These are phyloP conservation scores for Alexandromys oeconomus DNA, from an alignment of 2,797 vertebrate species.

Conservation along the genomic window DNA sequence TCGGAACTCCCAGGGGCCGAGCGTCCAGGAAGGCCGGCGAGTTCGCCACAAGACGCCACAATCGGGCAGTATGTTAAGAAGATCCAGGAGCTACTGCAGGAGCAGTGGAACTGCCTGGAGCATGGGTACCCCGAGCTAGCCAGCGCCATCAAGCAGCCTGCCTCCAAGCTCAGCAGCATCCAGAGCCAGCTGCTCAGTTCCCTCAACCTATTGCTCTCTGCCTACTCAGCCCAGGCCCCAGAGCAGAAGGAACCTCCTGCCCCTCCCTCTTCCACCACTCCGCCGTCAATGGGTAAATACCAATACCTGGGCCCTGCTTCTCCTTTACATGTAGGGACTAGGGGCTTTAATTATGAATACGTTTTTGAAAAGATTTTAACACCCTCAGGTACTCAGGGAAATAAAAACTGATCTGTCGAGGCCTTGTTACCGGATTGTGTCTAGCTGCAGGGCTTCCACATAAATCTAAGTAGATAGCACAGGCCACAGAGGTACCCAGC, in stretches of 20 bases:
- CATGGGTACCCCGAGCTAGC: slow-evolving; percentile 91
- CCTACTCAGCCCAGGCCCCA: slow-evolving; percentile 91
- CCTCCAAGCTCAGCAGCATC: slow-evolving; percentile 98
- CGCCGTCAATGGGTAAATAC: slow-evolving; percentile 59
- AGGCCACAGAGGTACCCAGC: background rate
- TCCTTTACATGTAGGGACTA: background rate
- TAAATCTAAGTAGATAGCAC: background rate
- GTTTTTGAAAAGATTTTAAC: slow-evolving; percentile 33
- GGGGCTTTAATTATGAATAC: background rate
- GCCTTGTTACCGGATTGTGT: background rate
- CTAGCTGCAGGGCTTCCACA: background rate
- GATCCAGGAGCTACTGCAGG: slow-evolving; percentile 96
- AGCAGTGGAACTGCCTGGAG: slow-evolving; percentile 97
- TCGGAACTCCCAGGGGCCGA: slow-evolving; percentile 54
- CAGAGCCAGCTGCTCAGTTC: slow-evolving; percentile 98
- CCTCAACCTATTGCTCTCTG: slow-evolving; percentile 96
- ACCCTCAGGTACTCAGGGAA: background rate
- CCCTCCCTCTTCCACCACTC: background rate
- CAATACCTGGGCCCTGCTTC: background rate
- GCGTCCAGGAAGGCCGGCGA: slow-evolving; percentile 71
- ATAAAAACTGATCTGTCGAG: background rate
- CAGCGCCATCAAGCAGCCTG: slow-evolving; percentile 90
- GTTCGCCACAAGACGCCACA: slow-evolving; percentile 91
- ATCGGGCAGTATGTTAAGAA: slow-evolving; percentile 96
- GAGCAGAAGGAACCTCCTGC: slow-evolving; percentile 74